Evolutionary conservation across 2,113 vertebrate genomes (phyloP).

Genomic region (Corythoichthys intestinalis): DNA sequence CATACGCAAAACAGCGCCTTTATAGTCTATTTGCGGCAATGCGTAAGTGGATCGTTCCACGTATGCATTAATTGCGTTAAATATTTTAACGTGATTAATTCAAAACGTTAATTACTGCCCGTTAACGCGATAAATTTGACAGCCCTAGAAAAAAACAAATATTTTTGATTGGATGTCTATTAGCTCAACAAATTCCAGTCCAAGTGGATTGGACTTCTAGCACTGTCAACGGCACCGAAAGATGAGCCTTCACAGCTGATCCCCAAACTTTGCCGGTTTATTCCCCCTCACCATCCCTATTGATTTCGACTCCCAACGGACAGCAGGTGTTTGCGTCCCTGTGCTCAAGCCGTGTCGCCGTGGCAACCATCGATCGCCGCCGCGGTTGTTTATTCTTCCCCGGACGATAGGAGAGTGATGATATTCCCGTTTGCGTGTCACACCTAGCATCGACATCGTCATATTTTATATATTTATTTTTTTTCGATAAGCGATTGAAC

Average conservation of each 20-base stretch:
- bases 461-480: neutral
- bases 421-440: neutral
- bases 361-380: slow-evolving; percentile 4
- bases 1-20: too few species aligned
- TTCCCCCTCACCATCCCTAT: neutral
- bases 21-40: too few species aligned
- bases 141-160: too few species aligned
- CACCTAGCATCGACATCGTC: neutral
- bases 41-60: too few species aligned
- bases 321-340: neutral
- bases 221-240: neutral
- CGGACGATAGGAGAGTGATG: neutral
- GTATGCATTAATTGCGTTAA: too few species aligned
- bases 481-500: too few species aligned
- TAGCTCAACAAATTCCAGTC: too few species aligned
- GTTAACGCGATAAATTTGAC: too few species aligned
- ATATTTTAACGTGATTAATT: too few species aligned
- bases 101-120: too few species aligned
- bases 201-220: too few species aligned
- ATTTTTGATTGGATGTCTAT: too few species aligned
- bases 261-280: neutral
- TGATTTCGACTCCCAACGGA: neutral
- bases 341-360: neutral
- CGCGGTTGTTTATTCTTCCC: neutral
- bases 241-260: neutral